Evolutionary conservation across 2,888 invertebrate genomes (phyloP), one percentile per base, ranked within the genome.

Genomic region (Euplagia quadripunctaria): DNA sequence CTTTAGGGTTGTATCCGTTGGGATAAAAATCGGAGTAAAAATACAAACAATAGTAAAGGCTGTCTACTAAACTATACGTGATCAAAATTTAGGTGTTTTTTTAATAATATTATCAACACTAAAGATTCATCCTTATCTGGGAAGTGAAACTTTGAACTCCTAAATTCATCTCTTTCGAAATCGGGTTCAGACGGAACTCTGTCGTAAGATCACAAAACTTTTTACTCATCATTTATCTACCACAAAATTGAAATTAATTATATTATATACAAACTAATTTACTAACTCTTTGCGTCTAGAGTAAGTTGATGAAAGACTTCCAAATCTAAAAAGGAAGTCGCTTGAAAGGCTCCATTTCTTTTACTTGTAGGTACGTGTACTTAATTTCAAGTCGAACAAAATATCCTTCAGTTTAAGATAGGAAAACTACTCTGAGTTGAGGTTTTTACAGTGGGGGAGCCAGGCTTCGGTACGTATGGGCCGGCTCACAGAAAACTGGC

Each of bases 1-100:
- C 11, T 41, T 67, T 68, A 72, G 72, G 31, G 31, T 58, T 61
- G 31, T 61, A 61, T 61, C 43, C 64, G 9, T 41, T 64, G 42
- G 64, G 17, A 42, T 64, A 64, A 64, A 63, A 64, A 64, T 41
- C 64, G 42, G 43, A n/a, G 51, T 61, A 31, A 61, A 31, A 61
- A 61, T 61, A 61, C 61, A 20, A 31, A 31, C 55, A 20, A 20
- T 12, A 20, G 58, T 61, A 61, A 61, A 61, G 31, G 12, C 14
- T 14, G 11, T 61, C 14, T 5, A 14, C 31, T 12, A 31, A 7
- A 6, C 14, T 31, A 2, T 12, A 31, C 31, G 14, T 61, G 14
- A 61, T 14, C 12, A 14, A 61, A 14, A 20, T 11, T 61, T 61
- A 31, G 6, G 14, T 6, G 31, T 6, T 31, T 61, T 61, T 61